Conservation (phyloP, 2,888 invertebrate species). For the Dicroscelio sp. region DNA sequence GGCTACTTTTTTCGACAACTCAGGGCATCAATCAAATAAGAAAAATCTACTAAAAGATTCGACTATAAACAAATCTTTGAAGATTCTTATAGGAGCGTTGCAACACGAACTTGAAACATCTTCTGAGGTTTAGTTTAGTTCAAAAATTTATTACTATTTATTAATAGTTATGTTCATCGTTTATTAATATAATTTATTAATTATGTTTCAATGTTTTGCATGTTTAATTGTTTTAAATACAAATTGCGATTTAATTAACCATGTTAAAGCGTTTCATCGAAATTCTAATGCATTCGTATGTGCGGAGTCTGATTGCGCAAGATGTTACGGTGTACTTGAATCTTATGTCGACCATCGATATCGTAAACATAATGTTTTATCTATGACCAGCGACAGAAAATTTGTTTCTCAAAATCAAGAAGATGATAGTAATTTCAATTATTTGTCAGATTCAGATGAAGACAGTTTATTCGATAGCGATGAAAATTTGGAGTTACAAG, state of each 20-base stretch:
- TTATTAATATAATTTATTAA: constrained; percentile 2
- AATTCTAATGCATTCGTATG: not conserved
- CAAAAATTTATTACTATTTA: no score
- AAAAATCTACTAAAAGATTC: no score
- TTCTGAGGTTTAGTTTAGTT: no score
- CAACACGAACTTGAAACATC: no score
- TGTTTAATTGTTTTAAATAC: not conserved
- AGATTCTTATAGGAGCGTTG: not conserved
- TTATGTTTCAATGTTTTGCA: not conserved
- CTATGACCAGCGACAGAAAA: not conserved
- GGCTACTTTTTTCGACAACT: not conserved
- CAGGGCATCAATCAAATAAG: not conserved
- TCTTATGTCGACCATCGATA: not conserved
- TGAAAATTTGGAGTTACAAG: not conserved
- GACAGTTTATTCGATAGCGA: not conserved
- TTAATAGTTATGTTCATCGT: no score
- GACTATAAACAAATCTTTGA: not conserved
- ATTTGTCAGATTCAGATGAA: not conserved
- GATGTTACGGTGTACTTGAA: not conserved
- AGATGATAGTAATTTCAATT: not conserved
- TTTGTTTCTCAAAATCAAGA: no score
- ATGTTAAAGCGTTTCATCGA: not conserved
- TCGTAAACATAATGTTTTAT: not conserved
- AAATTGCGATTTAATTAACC: constrained; percentile 1
- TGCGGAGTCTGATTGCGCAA: not conserved